These are phyloP conservation scores for Spisula subtruncata DNA, from an alignment of 2,888 invertebrate genomes.

Conservation along the genomic window DNA sequence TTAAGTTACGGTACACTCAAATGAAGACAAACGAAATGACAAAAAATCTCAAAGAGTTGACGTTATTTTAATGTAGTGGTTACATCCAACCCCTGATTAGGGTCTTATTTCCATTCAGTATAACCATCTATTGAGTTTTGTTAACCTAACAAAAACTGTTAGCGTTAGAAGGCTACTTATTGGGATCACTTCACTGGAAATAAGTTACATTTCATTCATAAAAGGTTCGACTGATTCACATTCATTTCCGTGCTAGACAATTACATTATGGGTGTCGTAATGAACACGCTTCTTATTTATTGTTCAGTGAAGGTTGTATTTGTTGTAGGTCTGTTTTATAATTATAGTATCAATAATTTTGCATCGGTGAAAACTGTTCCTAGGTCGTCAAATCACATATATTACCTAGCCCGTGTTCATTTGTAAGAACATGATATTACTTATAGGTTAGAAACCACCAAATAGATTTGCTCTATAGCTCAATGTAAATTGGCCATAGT, in stretches of 20 bases:
- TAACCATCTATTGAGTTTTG: neutral
- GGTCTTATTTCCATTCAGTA: neutral
- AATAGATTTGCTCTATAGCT: too few relatives aligned
- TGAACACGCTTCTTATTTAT: neutral
- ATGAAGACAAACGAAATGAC: neutral
- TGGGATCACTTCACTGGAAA: neutral
- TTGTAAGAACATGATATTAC: too few relatives aligned
- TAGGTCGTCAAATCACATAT: too few relatives aligned
- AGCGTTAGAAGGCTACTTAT: neutral
- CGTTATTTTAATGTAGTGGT: neutral
- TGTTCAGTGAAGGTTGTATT: too few relatives aligned
- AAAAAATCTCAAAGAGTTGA: neutral
- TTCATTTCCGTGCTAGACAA: slow-evolving; percentile 19
- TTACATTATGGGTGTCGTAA: neutral
- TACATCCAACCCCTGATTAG: neutral
- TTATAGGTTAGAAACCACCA: too few relatives aligned
- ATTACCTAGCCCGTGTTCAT: too few relatives aligned
- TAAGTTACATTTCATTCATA: slow-evolving; percentile 4
- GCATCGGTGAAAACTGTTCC: too few relatives aligned
- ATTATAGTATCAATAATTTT: too few relatives aligned
- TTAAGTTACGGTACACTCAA: neutral
- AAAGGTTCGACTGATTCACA: neutral
- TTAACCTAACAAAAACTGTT: neutral
- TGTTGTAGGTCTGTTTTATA: too few relatives aligned
- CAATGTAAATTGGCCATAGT: too few relatives aligned